Evolutionary conservation across 2,888 invertebrate genomes (phyloP), one percentile per base, ranked within the genome.

Genomic region (Lasioglossum zephyrum): DNA sequence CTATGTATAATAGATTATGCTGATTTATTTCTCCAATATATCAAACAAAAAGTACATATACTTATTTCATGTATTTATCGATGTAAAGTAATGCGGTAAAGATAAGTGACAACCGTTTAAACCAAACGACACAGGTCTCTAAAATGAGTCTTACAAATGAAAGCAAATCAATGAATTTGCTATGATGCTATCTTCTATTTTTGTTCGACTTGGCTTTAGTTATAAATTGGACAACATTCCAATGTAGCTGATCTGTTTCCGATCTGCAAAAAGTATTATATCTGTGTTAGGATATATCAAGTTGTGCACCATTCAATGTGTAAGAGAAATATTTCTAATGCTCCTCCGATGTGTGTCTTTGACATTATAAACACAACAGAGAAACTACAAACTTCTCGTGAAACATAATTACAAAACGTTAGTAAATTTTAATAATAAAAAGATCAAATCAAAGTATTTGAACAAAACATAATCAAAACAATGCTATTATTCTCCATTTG

Each of bases 211-310:
- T 39, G 69, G 36, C 39, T 69, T 39, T 69, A 69, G 69, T 36
- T 69, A 69, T 69, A 69, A 69, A 69, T 69, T 69, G 69, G 36
- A 69, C 39, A 69, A 69, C 39, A 39, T 39, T 69, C 69, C 69
- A 69, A 69, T 39, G 69, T 39, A 69, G 69, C 36, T 39, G 69
- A 69, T 69, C 36, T 69, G 39, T 69, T 69, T 69, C 69, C 69
- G 22, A 69, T 69, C 69, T 69, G 69, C 39, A 69, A 69, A 69
- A 69, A 69, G 69, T 69, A 69, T 69, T 39, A 39, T 39, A 22
- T 69, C 69, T 69, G 69, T 39, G 69, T 69, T 69, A 69, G 39
- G 39, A 69, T 22, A 69, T 22, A 69, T 39, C 69, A 39, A 69
- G 18, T 39, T 69, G 22, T 69, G 22, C 22, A 69, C 11, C 22